Percentiles rank a stretch among this genome's conserved stretches.
These are phyloP conservation scores for Noctua pronuba DNA, from an alignment of 2,888 invertebrate genomes.

Conservation along the genomic window DNA sequence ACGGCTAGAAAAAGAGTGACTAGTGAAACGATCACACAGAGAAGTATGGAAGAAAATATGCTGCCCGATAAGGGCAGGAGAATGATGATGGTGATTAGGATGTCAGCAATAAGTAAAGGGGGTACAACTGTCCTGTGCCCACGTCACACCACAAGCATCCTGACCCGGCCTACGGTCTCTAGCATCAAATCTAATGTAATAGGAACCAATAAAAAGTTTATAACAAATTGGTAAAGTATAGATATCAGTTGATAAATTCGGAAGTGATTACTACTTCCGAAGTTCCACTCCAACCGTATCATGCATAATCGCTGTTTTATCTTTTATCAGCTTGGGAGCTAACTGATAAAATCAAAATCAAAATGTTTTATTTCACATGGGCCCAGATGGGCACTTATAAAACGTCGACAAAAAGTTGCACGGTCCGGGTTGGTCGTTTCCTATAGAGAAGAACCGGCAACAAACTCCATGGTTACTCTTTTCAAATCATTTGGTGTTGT, in stretches of 20 bases:
- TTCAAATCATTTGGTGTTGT: too few species aligned
- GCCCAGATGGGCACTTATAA: too few species aligned
- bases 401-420: too few species aligned
- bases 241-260: constrained; percentile 21
- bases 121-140: background rate
- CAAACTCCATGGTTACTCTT: too few species aligned
- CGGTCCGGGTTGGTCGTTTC: too few species aligned
- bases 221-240: background rate
- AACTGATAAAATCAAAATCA: too few species aligned
- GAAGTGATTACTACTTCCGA: constrained; percentile 22
- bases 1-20: background rate
- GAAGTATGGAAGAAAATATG: background rate
- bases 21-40: background rate
- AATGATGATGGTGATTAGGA: background rate
- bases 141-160: background rate
- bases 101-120: background rate
- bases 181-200: background rate
- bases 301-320: constrained; percentile 2
- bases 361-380: too few species aligned
- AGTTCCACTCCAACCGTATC: constrained; percentile 16
- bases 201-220: constrained; percentile 1
- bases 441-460: too few species aligned
- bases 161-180: background rate
- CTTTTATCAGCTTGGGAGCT: background rate
- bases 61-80: background rate